Evolutionary conservation across 92 coral and sea anemone genomes (phyloP), one percentile per base, ranked within the genome.

Genomic region (Zoanthus sansibaricus): DNA sequence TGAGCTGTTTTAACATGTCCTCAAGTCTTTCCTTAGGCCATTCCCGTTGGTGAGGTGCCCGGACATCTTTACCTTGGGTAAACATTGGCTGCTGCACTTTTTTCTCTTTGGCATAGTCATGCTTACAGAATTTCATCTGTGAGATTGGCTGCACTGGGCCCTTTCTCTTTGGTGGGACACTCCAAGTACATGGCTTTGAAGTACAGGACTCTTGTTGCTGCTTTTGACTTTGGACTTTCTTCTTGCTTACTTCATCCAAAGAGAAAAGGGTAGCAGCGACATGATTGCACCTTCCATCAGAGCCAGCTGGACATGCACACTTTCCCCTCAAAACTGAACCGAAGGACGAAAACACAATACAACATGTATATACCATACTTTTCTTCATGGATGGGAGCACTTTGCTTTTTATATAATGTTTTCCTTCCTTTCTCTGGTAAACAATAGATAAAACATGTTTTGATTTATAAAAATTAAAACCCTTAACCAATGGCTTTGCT

Each of bases 171-270:
- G 25, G 25, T 25, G 25, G 25, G 25, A 25, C 25, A 25, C 52
- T 83, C 87, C 87, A 71, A 15, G 52, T 71, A 59, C 83, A 85
- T 51, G 88, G 88, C 70, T 85, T 85, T 15, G 88, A 85, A 25
- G 88, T 85, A 20, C 88, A 85, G 1, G 83, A 85, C 64, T 21
- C 88, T 46, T 82, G 49, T 47, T 49, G 25, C 30, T 68, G 69
- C 76, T 61, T 45, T 32, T 68, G 77, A 21, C 42, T 76, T 61
- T 61, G 10, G 64, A 11, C 46, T 37, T 32, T 82, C 58, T 82
- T 72, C 31, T 73, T 73, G 78, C 64, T 7, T 52, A 76, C 80
- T 52, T 76, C 80, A 76, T 71, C 87, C 66, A 71, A 71, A 71
- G 87, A 52, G 11, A 45, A 73, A 5, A 45, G 77, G n/a, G 56